These are phyloP conservation scores for Tachycineta bicolor DNA, from an alignment of 2,113 vertebrate genomes.

Conservation along the genomic window DNA sequence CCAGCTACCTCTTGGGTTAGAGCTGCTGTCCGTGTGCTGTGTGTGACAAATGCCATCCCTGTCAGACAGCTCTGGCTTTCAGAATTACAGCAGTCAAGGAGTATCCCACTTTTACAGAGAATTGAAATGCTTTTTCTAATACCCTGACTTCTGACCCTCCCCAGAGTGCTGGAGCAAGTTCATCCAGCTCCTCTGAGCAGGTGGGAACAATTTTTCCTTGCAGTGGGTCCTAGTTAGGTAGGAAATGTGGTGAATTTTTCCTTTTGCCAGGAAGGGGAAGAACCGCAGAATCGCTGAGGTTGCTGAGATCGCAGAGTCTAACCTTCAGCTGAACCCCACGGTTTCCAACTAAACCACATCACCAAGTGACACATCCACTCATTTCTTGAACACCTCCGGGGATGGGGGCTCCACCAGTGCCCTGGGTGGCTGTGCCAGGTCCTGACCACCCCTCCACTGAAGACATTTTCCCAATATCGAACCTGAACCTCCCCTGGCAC, in stretches of 20 bases:
- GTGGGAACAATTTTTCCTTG: background rate
- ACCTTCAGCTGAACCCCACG: background rate
- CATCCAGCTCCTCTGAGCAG: background rate
- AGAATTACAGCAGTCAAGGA: background rate
- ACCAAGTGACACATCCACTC: too few species aligned
- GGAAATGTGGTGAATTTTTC: background rate
- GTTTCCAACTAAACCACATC: background rate
- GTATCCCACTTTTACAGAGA: background rate
- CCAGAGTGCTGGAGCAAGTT: too few species aligned
- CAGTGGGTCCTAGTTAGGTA: background rate
- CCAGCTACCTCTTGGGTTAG: background rate
- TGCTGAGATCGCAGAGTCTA: too few species aligned
- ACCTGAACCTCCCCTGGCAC: rapidly evolving
- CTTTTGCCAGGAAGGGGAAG: background rate
- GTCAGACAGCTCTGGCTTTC: background rate
- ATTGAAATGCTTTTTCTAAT: background rate
- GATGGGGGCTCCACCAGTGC: too few species aligned
- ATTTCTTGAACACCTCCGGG: background rate
- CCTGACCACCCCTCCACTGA: background rate
- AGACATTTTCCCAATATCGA: background rate
- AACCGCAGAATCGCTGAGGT: background rate
- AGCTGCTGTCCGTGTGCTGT: background rate
- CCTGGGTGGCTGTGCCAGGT: background rate
- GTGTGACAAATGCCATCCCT: background rate
- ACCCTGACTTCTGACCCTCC: background rate